Percentiles rank a stretch among this genome's conserved stretches.
Conservation (phyloP, 2,113 vertebrate species). For the Leucopternis melanops region DNA sequence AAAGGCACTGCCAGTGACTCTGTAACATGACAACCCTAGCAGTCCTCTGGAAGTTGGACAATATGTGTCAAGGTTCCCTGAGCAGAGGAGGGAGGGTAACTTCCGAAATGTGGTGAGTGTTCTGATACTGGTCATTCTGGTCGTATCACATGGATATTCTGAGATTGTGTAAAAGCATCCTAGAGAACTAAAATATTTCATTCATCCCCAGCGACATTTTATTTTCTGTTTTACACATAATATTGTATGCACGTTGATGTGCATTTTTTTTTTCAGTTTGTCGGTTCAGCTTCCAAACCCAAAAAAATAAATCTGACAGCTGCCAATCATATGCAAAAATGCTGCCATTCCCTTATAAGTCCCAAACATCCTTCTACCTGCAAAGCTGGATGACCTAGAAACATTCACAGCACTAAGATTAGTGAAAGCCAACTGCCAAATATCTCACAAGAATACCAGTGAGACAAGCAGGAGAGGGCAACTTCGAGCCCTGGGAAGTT, state of each 20-base stretch:
- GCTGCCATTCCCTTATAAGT: background rate
- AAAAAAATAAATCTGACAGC: background rate
- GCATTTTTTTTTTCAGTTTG: background rate
- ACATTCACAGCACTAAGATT: background rate
- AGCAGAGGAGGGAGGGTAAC: background rate
- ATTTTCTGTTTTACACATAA: background rate
- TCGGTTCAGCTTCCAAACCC: background rate
- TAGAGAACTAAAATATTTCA: background rate
- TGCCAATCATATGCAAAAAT: background rate
- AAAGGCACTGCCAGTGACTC: background rate
- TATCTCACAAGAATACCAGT: background rate
- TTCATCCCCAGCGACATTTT: background rate
- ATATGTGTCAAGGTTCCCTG: background rate
- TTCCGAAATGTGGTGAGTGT: background rate
- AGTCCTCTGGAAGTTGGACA: background rate
- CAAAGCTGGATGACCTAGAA: background rate
- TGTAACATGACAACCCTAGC: background rate
- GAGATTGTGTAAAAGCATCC: background rate
- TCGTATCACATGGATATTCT: background rate
- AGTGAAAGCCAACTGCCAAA: background rate
- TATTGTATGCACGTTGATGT: background rate
- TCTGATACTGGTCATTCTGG: background rate
- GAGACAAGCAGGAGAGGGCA: background rate
- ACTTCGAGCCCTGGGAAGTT: background rate
- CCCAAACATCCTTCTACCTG: background rate